Percentiles rank a stretch among this genome's conserved stretches.
Evolutionary conservation across 2,888 invertebrate species (phyloP).

Genomic region (Bellardia bayeri): DNA sequence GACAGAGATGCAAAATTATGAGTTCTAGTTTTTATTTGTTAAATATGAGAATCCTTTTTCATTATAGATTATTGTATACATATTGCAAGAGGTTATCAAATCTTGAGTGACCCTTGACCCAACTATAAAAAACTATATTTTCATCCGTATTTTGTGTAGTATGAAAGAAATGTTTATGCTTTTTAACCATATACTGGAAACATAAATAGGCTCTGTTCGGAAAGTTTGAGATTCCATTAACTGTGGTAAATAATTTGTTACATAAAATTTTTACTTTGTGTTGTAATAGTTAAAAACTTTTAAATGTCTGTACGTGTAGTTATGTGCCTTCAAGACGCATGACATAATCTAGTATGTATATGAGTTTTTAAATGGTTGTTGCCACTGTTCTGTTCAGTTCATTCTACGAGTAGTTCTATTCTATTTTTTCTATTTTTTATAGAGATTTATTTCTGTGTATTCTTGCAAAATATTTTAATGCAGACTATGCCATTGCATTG

Average conservation of each 20-base stretch:
- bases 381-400: constrained; percentile 52
- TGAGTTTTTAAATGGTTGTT: constrained; percentile 50
- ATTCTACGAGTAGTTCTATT: constrained; percentile 21
- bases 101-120: too few species aligned
- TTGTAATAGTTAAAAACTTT: constrained; percentile 15
- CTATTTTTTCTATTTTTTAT: neutral
- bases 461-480: constrained; percentile 50
- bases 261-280: neutral
- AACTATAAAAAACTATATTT: too few species aligned
- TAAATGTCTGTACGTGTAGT: neutral
- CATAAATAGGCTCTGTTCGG: too few species aligned
- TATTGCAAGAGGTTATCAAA: too few species aligned
- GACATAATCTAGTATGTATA: constrained; percentile 40
- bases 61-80: too few species aligned
- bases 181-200: too few species aligned
- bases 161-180: too few species aligned
- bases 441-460: constrained; percentile 38
- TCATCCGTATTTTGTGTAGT: too few species aligned
- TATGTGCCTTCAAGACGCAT: constrained; percentile 45
- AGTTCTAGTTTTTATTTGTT: neutral
- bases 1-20: neutral
- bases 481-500: constrained; percentile 39
- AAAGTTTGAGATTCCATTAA: too few species aligned
- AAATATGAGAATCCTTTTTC: too few species aligned
- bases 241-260: neutral